phyloP scores from a whole-genome alignment of 2,888 invertebrate species.

The Microchrysa polita region DNA sequence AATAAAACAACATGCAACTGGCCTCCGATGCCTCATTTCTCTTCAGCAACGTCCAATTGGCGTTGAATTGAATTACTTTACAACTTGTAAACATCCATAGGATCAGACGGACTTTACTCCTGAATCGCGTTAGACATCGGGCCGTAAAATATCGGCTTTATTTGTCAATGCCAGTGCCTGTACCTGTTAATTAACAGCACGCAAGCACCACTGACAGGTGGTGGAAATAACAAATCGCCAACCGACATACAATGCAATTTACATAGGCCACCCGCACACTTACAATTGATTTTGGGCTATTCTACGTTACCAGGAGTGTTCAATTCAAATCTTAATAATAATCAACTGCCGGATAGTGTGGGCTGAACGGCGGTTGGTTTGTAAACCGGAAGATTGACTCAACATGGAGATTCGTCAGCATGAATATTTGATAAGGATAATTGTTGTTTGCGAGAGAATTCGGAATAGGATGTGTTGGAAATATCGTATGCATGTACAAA shows the following conservation, averaged over 20 bases:
- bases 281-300: background rate
- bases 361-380: no score
- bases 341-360: no score
- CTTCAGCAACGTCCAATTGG: background rate
- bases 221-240: constrained; percentile 33
- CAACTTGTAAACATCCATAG: constrained; percentile 18
- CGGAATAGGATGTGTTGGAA: no score
- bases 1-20: constrained; percentile 20
- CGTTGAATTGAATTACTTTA: constrained; percentile 28
- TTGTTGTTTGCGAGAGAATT: no score
- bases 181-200: constrained; percentile 37
- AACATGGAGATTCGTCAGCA: no score
- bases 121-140: background rate
- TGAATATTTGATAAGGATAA: no score
- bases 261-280: background rate
- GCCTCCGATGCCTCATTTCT: background rate
- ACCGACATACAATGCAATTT: constrained; percentile 21
- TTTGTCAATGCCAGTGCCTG: constrained; percentile 38
- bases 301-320: no score
- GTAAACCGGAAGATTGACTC: no score
- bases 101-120: background rate
- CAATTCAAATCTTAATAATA: no score
- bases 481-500: no score
- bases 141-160: constrained; percentile 19
- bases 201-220: constrained; percentile 22